Base-by-base conservation (phyloP, 2,888 invertebrate genomes). In the Clunio marinus region DNA sequence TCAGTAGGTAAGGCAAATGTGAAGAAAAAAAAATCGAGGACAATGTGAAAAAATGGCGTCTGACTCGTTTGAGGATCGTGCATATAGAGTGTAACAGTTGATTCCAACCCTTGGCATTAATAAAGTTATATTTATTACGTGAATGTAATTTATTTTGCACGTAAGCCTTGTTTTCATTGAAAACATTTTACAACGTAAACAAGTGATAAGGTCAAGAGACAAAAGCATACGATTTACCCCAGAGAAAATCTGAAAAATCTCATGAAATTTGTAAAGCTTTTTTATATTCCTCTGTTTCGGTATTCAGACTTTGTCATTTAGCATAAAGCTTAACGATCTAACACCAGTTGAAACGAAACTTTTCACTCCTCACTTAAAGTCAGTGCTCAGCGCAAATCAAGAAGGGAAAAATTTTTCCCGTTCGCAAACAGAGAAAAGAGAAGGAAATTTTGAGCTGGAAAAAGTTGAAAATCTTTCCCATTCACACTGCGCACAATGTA, bases 11-110 rank as follows among this genome's bases (percentile, higher is more conserved):
- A 55, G 66, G 55, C 62, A 24, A 63, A 63, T 51, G 60, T 35
- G 60, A 55, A n/a, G n/a, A n/a, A n/a, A n/a, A n/a, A 66, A 66
- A 66, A 66, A 66, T 66, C 55, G 66, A 66, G 66, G 66, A 66
- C 66, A 66, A 65, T 65, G 65, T 66, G 65, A 66, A 66, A 66
- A 66, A 35, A 66, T 66, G 66, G 66, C 66, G 66, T 66, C 66
- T 46, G 27, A 65, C 45, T 66, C 55, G 66, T 66, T 45, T 55
- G 65, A 65, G 66, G 55, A 51, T 32, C n/a, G 51, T 66, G 55
- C 32, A 20, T 32, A 46, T 25, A 32, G 22, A 45, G 46, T 66
- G 65, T 55, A 24, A 66, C 66, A 22, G 5, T 55, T 22, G n/a
- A 46, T 28, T 41, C 8, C 15, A 25, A 25, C 51, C 65, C 65